Conservation (phyloP, 2,113 vertebrate species). For the Neodontobutis hainanensis region DNA sequence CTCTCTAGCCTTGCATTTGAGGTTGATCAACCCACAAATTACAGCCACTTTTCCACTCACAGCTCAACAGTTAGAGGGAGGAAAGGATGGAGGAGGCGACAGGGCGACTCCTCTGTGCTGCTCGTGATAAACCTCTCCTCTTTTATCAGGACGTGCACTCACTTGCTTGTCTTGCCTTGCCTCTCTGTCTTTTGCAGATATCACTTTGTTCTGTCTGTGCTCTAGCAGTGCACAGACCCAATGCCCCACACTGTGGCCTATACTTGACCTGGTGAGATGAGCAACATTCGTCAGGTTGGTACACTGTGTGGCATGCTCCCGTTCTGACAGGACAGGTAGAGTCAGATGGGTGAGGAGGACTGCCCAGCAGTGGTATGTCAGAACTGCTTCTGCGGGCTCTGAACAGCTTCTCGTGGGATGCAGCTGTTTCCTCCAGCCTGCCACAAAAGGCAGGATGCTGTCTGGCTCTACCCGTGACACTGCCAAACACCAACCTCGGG, state of each 20-base stretch:
- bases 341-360: slow-evolving; percentile 47
- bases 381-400: slow-evolving; percentile 51
- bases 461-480: slow-evolving; percentile 71
- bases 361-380: slow-evolving; percentile 38
- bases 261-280: slow-evolving; percentile 21
- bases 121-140: slow-evolving; percentile 70
- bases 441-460: slow-evolving; percentile 51
- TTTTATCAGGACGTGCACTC: slow-evolving; percentile 66
- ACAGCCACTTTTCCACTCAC: slow-evolving; percentile 37
- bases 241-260: slow-evolving; percentile 15
- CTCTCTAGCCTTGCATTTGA: slow-evolving; percentile 36
- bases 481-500: slow-evolving; percentile 47
- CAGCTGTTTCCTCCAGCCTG: slow-evolving; percentile 68
- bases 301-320: slow-evolving; percentile 3
- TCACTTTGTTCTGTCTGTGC: slow-evolving; percentile 48
- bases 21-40: slow-evolving; percentile 53
- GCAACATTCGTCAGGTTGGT: slow-evolving; percentile 17
- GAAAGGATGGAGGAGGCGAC: slow-evolving; percentile 38
- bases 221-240: slow-evolving; percentile 22
- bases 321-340: slow-evolving; percentile 58
- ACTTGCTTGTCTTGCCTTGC: slow-evolving; percentile 23
- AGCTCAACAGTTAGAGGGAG: slow-evolving; percentile 50
- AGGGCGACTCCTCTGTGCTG: slow-evolving; percentile 64
- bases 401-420: slow-evolving; percentile 69
- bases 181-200: slow-evolving; percentile 71